Conservation (phyloP, 2,797 vertebrate species). For the Dallia pectoralis region DNA sequence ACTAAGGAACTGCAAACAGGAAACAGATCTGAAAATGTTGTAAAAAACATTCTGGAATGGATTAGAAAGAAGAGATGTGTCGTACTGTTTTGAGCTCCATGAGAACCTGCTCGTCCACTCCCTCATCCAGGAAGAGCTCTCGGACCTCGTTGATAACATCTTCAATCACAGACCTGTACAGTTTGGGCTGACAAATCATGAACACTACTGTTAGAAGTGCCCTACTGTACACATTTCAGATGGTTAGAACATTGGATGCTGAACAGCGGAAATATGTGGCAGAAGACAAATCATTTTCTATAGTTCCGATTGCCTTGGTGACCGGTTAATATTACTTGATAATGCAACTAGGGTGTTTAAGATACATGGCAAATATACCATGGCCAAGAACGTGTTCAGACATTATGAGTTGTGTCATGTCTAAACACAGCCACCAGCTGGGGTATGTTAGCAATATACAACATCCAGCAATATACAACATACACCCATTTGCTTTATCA, state of each 20-base stretch:
- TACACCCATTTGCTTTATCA: neutral
- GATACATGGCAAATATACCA: too few species aligned
- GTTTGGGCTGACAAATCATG: conserved; percentile 82
- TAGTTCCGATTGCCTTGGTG: neutral
- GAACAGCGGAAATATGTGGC: too few species aligned
- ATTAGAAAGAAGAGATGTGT: neutral
- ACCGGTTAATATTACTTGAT: too few species aligned
- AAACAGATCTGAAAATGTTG: neutral
- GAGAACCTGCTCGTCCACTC: conserved; percentile 97
- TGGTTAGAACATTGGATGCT: neutral
- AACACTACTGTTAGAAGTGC: neutral
- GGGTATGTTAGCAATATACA: too few species aligned
- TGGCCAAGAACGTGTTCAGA: too few species aligned
- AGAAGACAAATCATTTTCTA: neutral
- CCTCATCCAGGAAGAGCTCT: conserved; percentile 97
- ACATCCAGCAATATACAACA: too few species aligned
- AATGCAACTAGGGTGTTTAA: too few species aligned
- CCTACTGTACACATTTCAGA: neutral
- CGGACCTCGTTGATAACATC: conserved; percentile 97
- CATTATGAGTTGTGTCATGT: too few species aligned
- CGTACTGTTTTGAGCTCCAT: conserved; percentile 94
- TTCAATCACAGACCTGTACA: conserved; percentile 95
- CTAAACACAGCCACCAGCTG: too few species aligned
- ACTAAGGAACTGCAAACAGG: neutral
- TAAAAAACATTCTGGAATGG: neutral